phyloP scores from a whole-genome alignment of 2,888 invertebrate genomes.

The Adelphocoris suturalis region DNA sequence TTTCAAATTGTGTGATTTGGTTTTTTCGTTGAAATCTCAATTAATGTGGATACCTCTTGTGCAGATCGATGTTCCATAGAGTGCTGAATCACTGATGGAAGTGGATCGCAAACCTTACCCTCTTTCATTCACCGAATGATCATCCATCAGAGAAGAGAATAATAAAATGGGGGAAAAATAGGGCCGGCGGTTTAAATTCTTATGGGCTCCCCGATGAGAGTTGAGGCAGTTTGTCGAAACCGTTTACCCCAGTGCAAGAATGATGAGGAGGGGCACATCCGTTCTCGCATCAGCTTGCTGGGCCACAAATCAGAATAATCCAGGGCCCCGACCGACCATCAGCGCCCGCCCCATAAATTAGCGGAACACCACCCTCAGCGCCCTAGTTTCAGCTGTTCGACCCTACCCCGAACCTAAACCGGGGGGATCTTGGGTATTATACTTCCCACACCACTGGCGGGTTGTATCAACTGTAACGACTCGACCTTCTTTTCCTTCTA shows the following conservation, averaged over 20 bases:
- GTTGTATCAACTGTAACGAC: slow-evolving; percentile 51
- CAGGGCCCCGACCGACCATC: slow-evolving; percentile 41
- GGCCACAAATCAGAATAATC: slow-evolving; percentile 70
- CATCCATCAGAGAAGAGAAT: not conserved
- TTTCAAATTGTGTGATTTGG: too few species aligned
- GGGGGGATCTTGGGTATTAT: slow-evolving; percentile 50
- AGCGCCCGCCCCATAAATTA: slow-evolving; percentile 45
- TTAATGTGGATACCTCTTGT: too few species aligned
- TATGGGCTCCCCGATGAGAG: slow-evolving; percentile 1
- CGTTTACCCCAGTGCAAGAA: slow-evolving; percentile 53
- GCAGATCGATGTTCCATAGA: too few species aligned
- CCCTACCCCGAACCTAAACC: slow-evolving; percentile 28
- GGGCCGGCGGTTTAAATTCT: slow-evolving; percentile 1
- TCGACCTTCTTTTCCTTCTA: not conserved
- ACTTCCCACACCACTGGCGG: not conserved
- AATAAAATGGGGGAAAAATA: not conserved
- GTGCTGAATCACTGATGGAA: too few species aligned
- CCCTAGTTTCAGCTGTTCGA: slow-evolving; percentile 36
- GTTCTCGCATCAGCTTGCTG: slow-evolving; percentile 65
- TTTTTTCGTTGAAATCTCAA: too few species aligned
- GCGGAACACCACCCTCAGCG: not conserved
- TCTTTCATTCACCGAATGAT: not conserved
- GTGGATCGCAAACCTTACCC: too few species aligned
- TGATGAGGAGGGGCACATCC: slow-evolving; percentile 66
- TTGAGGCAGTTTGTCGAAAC: slow-evolving; percentile 51